These are phyloP conservation scores for Callipepla squamata DNA, from an alignment of 2,113 vertebrate species.

Conservation along the genomic window DNA sequence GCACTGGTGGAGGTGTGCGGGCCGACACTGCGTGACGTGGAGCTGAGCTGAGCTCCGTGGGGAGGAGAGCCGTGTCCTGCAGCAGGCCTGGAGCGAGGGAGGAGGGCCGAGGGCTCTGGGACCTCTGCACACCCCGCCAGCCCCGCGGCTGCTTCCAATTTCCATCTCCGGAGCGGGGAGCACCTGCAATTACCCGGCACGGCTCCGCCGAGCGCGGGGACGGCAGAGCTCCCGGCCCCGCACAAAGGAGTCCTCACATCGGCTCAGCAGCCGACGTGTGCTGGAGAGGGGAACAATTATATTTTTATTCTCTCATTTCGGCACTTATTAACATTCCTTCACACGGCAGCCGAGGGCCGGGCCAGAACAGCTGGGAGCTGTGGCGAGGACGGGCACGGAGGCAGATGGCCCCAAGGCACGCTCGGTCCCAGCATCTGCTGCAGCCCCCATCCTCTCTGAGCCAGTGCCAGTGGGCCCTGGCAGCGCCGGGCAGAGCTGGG, in stretches of 20 bases:
- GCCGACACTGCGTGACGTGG: not conserved
- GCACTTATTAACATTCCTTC: conserved; percentile 35
- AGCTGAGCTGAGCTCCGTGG: not conserved
- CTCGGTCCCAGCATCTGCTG: not conserved
- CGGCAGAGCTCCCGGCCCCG: not conserved
- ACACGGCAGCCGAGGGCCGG: not conserved
- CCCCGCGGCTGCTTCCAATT: not conserved
- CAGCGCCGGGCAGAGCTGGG: not conserved
- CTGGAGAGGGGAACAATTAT: conserved; percentile 11
- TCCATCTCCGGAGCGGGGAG: not conserved
- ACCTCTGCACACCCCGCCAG: not conserved
- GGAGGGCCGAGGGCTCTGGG: not conserved
- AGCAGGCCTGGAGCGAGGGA: accelerated
- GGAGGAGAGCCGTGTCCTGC: not conserved
- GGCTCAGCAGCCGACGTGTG: not conserved
- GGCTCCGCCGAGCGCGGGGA: not conserved
- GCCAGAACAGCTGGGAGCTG: not conserved
- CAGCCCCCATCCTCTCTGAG: accelerated
- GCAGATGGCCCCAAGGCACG: not conserved
- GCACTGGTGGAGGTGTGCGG: not conserved
- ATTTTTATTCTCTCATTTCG: conserved; percentile 17
- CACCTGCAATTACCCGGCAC: conserved; percentile 11
- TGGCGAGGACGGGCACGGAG: not conserved
- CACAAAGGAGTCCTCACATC: conserved; percentile 47
- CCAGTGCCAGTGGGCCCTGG: not conserved